These are phyloP conservation scores for Ametastegia equiseti DNA, from an alignment of 2,888 invertebrate species.

Conservation along the genomic window DNA sequence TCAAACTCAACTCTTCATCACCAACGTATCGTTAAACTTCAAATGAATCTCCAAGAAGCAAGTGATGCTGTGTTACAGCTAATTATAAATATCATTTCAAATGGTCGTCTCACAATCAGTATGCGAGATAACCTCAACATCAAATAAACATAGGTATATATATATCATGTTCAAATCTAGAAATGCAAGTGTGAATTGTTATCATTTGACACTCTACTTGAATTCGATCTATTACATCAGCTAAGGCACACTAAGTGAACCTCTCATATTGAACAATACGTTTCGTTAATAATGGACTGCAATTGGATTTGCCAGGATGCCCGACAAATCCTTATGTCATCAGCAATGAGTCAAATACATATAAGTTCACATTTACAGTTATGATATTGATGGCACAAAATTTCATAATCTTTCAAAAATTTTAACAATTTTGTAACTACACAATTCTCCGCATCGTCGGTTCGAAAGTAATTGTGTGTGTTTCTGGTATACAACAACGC, in stretches of 20 bases:
- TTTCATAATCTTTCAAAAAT: not conserved
- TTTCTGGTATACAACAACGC: not conserved
- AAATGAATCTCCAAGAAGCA: conserved; percentile 16
- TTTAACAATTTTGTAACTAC: not conserved
- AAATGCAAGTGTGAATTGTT: not conserved
- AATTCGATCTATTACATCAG: conserved; percentile 25
- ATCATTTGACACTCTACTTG: not conserved
- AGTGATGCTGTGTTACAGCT: conserved; percentile 11
- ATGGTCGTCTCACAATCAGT: not conserved
- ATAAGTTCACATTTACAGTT: not conserved
- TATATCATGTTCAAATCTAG: not conserved
- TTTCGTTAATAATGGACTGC: not conserved
- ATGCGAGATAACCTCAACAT: not conserved
- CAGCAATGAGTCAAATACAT: not conserved
- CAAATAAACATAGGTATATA: not conserved
- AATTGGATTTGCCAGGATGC: not conserved
- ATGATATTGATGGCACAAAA: no score
- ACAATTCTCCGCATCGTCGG: not conserved
- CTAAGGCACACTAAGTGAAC: conserved; percentile 44
- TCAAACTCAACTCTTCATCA: conserved; percentile 63
- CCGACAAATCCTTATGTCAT: not conserved
- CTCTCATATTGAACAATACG: not conserved
- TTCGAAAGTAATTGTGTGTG: not conserved
- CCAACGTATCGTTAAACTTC: conserved; percentile 53
- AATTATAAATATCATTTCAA: not conserved